phyloP scores from a whole-genome alignment of 1,140 invertebrate genomes.

The Nasonia longicornis region DNA sequence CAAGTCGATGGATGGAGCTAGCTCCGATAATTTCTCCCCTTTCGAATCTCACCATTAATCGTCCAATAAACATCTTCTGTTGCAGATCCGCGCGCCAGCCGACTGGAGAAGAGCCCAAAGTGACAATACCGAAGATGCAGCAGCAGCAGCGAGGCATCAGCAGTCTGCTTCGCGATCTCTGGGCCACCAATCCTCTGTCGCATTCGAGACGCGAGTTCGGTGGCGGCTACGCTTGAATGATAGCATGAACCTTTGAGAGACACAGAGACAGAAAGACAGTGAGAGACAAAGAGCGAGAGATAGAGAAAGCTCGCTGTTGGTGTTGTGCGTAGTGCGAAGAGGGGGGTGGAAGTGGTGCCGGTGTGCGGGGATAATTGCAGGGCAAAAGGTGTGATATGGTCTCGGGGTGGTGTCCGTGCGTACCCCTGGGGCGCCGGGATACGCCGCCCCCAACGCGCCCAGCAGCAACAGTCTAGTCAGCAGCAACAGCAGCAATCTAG shows the following conservation, averaged over 20 bases:
- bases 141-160: background rate
- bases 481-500: slow-evolving; percentile 48
- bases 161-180: background rate
- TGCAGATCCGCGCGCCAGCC: background rate
- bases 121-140: background rate
- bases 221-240: background rate
- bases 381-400: slow-evolving; percentile 64
- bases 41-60: too few species aligned
- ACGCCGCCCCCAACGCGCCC: slow-evolving; percentile 57
- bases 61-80: background rate
- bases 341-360: slow-evolving; percentile 41
- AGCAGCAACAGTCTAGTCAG: slow-evolving; percentile 53
- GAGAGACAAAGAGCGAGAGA: too few species aligned
- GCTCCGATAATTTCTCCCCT: slow-evolving; percentile 26
- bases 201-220: background rate
- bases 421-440: slow-evolving; percentile 66
- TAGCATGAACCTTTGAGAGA: background rate
- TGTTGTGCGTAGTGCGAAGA: slow-evolving; percentile 25
- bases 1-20: slow-evolving; percentile 1
- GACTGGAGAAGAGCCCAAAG: background rate
- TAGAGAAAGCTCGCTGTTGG: background rate
- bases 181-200: background rate
- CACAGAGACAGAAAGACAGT: too few species aligned
- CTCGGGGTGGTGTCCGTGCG: slow-evolving; percentile 68
- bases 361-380: slow-evolving; percentile 47